phyloP scores from a whole-genome alignment of 2,797 vertebrate species.

The Podarcis siculus region DNA sequence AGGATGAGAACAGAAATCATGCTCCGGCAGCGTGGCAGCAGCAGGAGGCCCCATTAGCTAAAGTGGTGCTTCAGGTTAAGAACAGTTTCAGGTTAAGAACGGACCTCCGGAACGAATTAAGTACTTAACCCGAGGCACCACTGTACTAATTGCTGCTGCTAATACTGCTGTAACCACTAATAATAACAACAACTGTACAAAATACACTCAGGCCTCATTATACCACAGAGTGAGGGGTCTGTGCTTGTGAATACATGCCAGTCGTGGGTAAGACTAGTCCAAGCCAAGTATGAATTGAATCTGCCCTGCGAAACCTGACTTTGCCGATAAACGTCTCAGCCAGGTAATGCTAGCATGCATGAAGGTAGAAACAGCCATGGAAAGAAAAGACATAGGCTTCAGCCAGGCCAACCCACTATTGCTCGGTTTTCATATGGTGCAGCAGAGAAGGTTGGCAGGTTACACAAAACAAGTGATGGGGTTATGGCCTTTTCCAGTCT shows the following conservation, averaged over 20 bases:
- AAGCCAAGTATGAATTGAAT: neutral
- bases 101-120: no score
- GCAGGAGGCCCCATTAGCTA: no score
- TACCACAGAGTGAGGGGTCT: neutral
- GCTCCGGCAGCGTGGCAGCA: no score
- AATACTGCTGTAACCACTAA: neutral
- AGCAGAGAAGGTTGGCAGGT: conserved; percentile 39
- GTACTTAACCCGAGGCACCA: no score
- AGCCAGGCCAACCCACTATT: conserved; percentile 29
- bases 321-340: neutral
- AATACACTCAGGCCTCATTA: neutral
- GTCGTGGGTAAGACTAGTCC: neutral
- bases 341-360: neutral
- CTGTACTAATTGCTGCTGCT: no score
- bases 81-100: no score
- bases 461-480: conserved; percentile 25
- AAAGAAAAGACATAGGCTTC: conserved; percentile 14
- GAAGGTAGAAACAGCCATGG: neutral
- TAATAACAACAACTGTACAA: neutral
- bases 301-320: neutral
- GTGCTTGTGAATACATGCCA: neutral
- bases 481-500: conserved; percentile 35
- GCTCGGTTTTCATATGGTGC: conserved; percentile 45
- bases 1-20: no score
- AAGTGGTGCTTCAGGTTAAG: no score